phyloP scores from a whole-genome alignment of 2,888 invertebrate genomes.

The Fragum fragum region DNA sequence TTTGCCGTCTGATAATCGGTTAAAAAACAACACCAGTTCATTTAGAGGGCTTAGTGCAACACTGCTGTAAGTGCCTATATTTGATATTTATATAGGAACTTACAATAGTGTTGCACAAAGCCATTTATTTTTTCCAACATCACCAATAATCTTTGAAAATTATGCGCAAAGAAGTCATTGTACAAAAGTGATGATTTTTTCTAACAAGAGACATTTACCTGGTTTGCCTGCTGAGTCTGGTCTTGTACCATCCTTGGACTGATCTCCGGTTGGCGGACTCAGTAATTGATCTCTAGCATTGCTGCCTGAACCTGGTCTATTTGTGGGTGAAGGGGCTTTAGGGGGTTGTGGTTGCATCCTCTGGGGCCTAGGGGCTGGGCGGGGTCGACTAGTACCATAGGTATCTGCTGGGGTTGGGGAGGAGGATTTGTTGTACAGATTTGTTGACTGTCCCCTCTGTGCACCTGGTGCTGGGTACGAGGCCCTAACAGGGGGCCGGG shows the following conservation, averaged over 20 bases:
- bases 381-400: conserved; percentile 66
- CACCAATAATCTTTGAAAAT: too few species aligned
- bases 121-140: too few species aligned
- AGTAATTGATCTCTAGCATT: conserved; percentile 61
- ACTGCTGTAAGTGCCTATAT: too few species aligned
- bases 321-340: conserved; percentile 69
- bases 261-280: conserved; percentile 64
- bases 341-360: conserved; percentile 73
- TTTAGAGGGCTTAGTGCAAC: too few species aligned
- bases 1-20: too few species aligned
- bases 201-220: too few species aligned
- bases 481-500: conserved; percentile 48
- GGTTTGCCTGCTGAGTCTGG: conserved; percentile 77
- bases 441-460: conserved; percentile 31
- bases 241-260: conserved; percentile 62
- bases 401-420: conserved; percentile 67
- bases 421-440: conserved; percentile 56
- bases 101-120: too few species aligned
- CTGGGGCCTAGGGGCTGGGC: conserved; percentile 71
- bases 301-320: conserved; percentile 67
- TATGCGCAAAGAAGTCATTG: too few species aligned
- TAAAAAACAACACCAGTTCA: too few species aligned
- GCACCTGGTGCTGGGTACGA: conserved; percentile 56
- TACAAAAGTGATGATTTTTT: too few species aligned
- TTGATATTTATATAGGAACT: too few species aligned